Conservation (phyloP, 2,888 invertebrate genomes). For the Troides helena region DNA sequence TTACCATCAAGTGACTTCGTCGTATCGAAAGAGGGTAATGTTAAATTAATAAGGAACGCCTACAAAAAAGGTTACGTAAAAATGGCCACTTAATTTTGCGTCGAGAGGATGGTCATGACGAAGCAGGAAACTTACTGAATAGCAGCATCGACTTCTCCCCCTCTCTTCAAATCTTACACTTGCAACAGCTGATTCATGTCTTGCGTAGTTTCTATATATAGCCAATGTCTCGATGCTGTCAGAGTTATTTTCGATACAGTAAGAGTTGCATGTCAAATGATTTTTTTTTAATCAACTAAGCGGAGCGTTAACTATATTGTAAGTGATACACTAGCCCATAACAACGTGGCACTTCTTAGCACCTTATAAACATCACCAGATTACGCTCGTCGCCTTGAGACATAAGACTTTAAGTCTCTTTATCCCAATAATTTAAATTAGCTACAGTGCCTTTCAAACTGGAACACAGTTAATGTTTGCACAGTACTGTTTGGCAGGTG, state of each 20-base stretch:
- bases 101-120: constrained; percentile 32
- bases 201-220: constrained; percentile 62
- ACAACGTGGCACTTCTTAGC: too few species aligned
- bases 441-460: too few species aligned
- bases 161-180: constrained; percentile 43
- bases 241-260: constrained; percentile 26
- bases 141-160: constrained; percentile 35
- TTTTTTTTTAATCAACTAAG: too few species aligned
- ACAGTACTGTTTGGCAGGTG: too few species aligned
- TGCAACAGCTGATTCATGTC: constrained; percentile 63
- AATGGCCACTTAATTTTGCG: constrained; percentile 25
- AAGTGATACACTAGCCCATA: too few species aligned
- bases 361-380: too few species aligned
- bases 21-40: background rate
- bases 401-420: too few species aligned
- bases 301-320: too few species aligned
- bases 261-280: too few species aligned
- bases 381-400: too few species aligned
- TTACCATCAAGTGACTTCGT: background rate
- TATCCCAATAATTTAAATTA: too few species aligned
- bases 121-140: constrained; percentile 36
- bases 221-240: constrained; percentile 48
- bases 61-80: constrained; percentile 28
- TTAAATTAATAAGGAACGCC: background rate
- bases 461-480: too few species aligned